Evolutionary conservation across 64 coral and sea anemone species (phyloP).

Genomic region (Stichodactyla mertensii): DNA sequence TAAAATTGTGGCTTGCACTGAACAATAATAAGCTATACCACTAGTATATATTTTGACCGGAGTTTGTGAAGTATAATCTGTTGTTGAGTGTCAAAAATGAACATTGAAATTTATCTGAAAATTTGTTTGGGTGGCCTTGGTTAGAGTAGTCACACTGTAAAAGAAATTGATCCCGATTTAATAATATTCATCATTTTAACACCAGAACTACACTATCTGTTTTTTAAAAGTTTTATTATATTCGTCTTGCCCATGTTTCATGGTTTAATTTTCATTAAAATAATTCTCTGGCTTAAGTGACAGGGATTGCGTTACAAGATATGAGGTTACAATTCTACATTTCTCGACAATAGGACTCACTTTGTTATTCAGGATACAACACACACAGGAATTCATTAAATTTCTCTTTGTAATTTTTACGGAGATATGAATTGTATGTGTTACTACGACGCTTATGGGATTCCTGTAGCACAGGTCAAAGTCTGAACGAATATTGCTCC

Average conservation of each 20-base stretch:
- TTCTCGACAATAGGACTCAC: background rate
- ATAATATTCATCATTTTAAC: too few relatives aligned
- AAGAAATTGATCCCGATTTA: too few relatives aligned
- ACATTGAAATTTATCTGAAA: too few relatives aligned
- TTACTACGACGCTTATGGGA: background rate
- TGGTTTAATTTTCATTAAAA: constrained; percentile 4
- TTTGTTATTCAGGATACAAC: background rate
- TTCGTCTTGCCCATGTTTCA: background rate
- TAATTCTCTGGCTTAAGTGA: background rate
- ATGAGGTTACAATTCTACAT: background rate
- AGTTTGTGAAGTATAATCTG: too few relatives aligned
- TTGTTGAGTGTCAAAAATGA: too few relatives aligned
- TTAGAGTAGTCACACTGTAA: too few relatives aligned
- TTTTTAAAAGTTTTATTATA: constrained; percentile 2
- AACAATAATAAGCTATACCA: too few relatives aligned
- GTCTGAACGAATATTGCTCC: background rate
- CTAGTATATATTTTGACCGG: too few relatives aligned
- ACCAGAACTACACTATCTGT: background rate
- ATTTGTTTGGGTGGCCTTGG: too few relatives aligned
- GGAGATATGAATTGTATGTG: background rate
- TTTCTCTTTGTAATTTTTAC: background rate
- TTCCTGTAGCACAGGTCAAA: background rate
- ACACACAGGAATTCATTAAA: background rate
- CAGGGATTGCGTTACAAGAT: background rate
- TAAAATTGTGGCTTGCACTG: too few relatives aligned